Conservation (phyloP, 2,113 vertebrate species). For the Brachyistius frenatus region DNA sequence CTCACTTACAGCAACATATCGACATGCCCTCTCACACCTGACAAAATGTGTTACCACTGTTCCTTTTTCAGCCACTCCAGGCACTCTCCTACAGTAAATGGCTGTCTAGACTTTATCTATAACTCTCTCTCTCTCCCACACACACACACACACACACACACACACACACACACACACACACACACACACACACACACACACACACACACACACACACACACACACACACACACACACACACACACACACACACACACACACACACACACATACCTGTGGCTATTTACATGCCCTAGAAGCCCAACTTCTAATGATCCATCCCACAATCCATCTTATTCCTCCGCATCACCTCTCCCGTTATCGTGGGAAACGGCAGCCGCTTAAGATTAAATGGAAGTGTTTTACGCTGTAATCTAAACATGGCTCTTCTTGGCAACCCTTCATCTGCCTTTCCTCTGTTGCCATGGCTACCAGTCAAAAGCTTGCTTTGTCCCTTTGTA, state of each 20-base stretch:
- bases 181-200: no score
- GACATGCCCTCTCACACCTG: slow-evolving; percentile 36
- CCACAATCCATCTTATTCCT: slow-evolving; percentile 28
- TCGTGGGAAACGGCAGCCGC: slow-evolving; percentile 29
- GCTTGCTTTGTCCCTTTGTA: slow-evolving; percentile 77
- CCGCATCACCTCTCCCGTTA: slow-evolving; percentile 19
- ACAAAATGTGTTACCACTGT: slow-evolving; percentile 19
- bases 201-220: background rate
- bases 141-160: background rate
- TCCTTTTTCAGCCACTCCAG: slow-evolving; percentile 47
- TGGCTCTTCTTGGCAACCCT: slow-evolving; percentile 68
- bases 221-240: no score
- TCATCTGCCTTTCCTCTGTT: slow-evolving; percentile 77
- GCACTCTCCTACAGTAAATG: slow-evolving; percentile 25
- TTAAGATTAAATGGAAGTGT: slow-evolving; percentile 57
- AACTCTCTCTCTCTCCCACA: background rate
- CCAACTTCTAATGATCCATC: slow-evolving; percentile 43
- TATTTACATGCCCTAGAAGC: slow-evolving; percentile 22
- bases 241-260: no score
- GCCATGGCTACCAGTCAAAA: slow-evolving; percentile 78
- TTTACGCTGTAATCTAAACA: slow-evolving; percentile 62
- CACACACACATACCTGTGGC: slow-evolving; percentile 30
- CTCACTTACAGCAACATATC: slow-evolving; percentile 17
- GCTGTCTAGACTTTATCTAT: slow-evolving; percentile 13
- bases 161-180: no score